Evolutionary conservation across 2,888 invertebrate species (phyloP).

Genomic region (Tenthredo distinguenda): DNA sequence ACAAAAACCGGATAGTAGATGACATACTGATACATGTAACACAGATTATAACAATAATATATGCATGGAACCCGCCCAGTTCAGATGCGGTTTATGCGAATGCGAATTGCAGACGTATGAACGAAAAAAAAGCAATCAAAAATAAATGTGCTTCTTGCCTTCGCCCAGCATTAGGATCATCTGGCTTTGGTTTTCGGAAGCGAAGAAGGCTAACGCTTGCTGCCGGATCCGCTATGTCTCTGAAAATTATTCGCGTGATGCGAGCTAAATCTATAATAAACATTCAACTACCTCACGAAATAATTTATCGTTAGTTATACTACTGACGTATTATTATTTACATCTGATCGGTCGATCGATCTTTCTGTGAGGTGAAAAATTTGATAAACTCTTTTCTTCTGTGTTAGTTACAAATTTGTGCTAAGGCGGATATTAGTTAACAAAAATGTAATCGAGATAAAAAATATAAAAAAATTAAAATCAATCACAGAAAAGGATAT

Average conservation of each 20-base stretch:
- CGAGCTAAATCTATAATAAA: slow-evolving; percentile 49
- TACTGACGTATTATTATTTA: neutral
- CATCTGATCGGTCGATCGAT: neutral
- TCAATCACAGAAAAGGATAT: neutral
- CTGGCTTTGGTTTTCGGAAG: slow-evolving; percentile 73
- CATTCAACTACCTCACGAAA: slow-evolving; percentile 1
- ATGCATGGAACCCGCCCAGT: slow-evolving; percentile 21
- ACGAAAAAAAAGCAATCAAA: slow-evolving; percentile 58
- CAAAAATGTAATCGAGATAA: neutral
- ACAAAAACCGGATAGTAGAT: neutral
- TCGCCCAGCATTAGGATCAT: slow-evolving; percentile 70
- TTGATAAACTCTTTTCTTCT: neutral
- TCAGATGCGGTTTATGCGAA: slow-evolving; percentile 11
- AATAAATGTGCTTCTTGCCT: slow-evolving; percentile 74
- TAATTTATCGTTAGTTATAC: neutral
- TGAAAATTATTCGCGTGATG: slow-evolving; percentile 68
- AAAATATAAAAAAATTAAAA: neutral
- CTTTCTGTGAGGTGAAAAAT: neutral
- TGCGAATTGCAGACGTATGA: slow-evolving; percentile 37
- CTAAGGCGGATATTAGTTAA: slow-evolving; percentile 22
- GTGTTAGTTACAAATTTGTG: slow-evolving; percentile 49
- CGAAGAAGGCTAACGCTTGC: slow-evolving; percentile 76
- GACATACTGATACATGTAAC: neutral
- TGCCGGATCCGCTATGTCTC: slow-evolving; percentile 75
- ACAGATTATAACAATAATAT: neutral